Percentiles rank a stretch among this genome's conserved stretches.
Conservation (phyloP, 2,113 vertebrate genomes). For the Ictidomys tridecemlineatus region DNA sequence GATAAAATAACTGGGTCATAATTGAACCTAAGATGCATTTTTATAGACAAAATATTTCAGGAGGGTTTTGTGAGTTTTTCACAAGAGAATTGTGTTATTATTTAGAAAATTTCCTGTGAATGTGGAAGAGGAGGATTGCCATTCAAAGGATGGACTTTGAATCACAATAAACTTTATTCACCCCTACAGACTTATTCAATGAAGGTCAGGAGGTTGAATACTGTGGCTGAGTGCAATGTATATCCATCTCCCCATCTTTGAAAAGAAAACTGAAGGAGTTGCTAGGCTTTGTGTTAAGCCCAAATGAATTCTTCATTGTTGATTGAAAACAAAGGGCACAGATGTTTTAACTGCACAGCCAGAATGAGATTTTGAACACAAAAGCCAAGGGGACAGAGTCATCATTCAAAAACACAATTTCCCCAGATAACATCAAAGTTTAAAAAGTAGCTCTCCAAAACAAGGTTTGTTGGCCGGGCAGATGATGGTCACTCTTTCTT, state of each 20-base stretch:
- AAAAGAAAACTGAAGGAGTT: constrained; percentile 15
- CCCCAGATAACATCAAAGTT: constrained; percentile 1
- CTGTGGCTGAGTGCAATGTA: not conserved
- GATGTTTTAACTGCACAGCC: constrained; percentile 46
- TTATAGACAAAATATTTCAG: not conserved
- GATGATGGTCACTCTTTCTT: not conserved
- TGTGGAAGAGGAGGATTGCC: not conserved
- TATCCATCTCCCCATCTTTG: not conserved
- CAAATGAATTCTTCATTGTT: constrained; percentile 50
- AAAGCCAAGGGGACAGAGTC: constrained; percentile 37
- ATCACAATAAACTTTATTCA: not conserved
- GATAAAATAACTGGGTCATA: not conserved
- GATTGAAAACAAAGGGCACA: constrained; percentile 63
- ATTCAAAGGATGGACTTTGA: not conserved
- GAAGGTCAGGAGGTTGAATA: not conserved
- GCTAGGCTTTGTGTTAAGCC: not conserved
- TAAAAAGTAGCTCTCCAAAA: not conserved
- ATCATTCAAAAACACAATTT: constrained; percentile 43
- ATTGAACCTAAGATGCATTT: not conserved
- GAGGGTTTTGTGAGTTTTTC: not conserved
- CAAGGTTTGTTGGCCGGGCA: not conserved
- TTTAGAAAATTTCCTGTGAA: not conserved
- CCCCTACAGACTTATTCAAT: not conserved
- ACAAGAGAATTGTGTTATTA: not conserved
- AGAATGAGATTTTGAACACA: constrained; percentile 47